Percentiles rank a stretch among this genome's conserved stretches.
Evolutionary conservation across 1,140 invertebrate species (phyloP).

Genomic region (Papilio machaon): DNA sequence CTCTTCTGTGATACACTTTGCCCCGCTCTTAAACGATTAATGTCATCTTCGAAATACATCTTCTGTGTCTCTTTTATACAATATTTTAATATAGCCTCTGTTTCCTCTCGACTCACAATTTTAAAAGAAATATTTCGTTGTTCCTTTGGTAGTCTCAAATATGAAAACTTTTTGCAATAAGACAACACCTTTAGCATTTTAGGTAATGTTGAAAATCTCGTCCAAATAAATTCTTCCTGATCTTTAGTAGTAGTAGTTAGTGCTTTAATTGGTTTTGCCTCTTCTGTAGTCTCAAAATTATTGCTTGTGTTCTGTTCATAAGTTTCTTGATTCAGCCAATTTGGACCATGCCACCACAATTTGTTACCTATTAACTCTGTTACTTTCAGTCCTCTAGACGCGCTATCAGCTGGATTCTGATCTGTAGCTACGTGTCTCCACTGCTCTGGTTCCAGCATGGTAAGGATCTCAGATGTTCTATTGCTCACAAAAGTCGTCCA

Average conservation of each 20-base stretch:
- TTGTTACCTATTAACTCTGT: conserved; percentile 37
- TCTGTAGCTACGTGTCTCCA: conserved; percentile 60
- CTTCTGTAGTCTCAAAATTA: no score
- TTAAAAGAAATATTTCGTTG: no score
- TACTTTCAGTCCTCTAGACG: conserved; percentile 42
- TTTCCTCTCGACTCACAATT: no score
- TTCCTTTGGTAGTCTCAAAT: conserved; percentile 41
- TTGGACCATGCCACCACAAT: conserved; percentile 45
- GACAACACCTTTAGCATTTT: conserved; percentile 47
- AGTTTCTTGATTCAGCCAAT: conserved; percentile 37
- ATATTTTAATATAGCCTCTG: no score
- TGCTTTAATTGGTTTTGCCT: conserved; percentile 40
- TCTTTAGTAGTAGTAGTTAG: conserved; percentile 23
- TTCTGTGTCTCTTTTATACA: no score
- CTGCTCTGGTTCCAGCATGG: conserved; percentile 44
- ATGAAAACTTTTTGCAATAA: conserved; percentile 45
- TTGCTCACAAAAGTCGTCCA: no score
- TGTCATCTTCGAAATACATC: no score
- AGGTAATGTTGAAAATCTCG: conserved; percentile 47
- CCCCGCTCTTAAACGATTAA: no score
- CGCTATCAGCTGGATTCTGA: conserved; percentile 46
- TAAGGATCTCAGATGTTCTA: conserved; percentile 63
- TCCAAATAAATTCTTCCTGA: conserved; percentile 43
- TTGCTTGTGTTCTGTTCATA: conserved; percentile 20
- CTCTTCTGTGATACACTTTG: no score